Conservation (phyloP, 2,113 vertebrate genomes). For the Cynocephalus volans region DNA sequence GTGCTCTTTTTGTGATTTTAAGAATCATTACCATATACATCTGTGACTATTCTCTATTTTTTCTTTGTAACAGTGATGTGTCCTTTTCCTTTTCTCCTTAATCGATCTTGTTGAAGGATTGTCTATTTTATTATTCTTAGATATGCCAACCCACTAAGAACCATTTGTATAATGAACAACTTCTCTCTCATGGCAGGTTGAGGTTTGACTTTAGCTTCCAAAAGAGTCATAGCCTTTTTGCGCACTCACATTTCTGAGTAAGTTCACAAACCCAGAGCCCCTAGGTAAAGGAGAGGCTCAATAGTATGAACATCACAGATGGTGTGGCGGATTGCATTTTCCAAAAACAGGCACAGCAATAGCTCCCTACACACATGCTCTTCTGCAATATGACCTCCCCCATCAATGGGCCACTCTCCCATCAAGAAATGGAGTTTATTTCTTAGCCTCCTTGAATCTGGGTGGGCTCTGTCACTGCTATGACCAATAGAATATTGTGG, state of each 20-base stretch:
- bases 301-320: background rate
- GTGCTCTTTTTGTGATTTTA: background rate
- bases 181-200: background rate
- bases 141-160: background rate
- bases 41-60: background rate
- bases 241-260: background rate
- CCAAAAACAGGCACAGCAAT: background rate
- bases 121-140: constrained; percentile 31
- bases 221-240: background rate
- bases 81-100: constrained; percentile 36
- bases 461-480: background rate
- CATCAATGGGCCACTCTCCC: background rate
- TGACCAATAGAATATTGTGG: background rate
- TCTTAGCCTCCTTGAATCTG: background rate
- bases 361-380: background rate
- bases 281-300: background rate
- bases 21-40: background rate
- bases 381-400: background rate
- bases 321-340: background rate
- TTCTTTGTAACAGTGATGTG: background rate
- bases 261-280: background rate
- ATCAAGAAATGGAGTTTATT: background rate
- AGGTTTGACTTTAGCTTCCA: background rate
- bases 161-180: background rate
- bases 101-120: background rate